These are phyloP conservation scores for Himalopsyche anomala DNA, from an alignment of 2,888 invertebrate genomes.

Conservation along the genomic window DNA sequence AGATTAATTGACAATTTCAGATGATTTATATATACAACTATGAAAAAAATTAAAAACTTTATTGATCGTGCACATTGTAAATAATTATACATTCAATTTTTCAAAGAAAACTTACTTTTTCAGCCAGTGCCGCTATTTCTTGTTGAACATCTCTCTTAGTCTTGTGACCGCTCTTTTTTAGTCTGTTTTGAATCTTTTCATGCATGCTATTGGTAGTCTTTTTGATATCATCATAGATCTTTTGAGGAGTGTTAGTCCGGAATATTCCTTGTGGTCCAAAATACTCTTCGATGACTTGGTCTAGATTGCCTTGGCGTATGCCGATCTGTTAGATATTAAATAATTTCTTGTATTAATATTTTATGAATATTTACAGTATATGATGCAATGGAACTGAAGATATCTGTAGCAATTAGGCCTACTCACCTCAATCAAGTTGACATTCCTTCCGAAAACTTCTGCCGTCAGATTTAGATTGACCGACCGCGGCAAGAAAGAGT, in stretches of 20 bases:
- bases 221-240: constrained; percentile 70
- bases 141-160: constrained; percentile 60
- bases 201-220: constrained; percentile 67
- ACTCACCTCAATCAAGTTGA: constrained; percentile 85
- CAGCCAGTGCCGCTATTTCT: constrained; percentile 50
- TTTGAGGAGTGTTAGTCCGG: constrained; percentile 73
- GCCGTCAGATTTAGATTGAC: constrained; percentile 84
- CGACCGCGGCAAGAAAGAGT: constrained; percentile 87
- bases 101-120: constrained; percentile 56
- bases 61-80: neutral
- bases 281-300: constrained; percentile 84
- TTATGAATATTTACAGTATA: neutral
- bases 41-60: neutral
- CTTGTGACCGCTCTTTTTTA: constrained; percentile 52
- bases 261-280: constrained; percentile 84
- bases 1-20: neutral
- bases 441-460: constrained; percentile 85
- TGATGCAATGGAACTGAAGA: constrained; percentile 44
- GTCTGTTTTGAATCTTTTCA: constrained; percentile 56
- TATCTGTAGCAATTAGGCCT: neutral
- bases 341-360: neutral
- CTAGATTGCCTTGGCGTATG: constrained; percentile 87
- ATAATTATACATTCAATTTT: neutral
- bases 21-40: neutral
- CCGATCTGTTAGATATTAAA: constrained; percentile 73